Evolutionary conservation across 2,888 invertebrate species (phyloP), one percentile per base, ranked within the genome.

Genomic region (Sinodicranocentrus sp.): DNA sequence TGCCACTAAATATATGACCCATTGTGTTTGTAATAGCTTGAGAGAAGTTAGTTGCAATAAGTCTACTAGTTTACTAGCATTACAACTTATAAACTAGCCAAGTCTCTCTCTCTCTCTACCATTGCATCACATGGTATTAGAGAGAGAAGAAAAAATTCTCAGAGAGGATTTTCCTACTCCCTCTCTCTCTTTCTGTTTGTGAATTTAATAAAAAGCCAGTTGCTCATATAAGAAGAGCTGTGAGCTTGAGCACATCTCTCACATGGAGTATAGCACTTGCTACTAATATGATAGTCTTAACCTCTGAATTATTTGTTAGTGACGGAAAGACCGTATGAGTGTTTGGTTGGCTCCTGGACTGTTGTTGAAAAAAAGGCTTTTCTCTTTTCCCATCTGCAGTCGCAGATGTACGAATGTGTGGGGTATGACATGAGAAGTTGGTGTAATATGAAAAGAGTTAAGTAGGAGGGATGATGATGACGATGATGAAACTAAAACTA

Each of bases 11-110:
- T 77, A 77, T 77, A 77, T 77, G 77, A 77, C 77, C 77, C 77
- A 77, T 77, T 77, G 77, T 77, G 77, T 77, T 77, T 77, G 77
- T 77, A 77, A 77, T 77, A 77, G 77, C 77, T 77, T 28, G 68
- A 63, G n/a, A 33, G 54, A 77, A 77, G 77, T 59, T 77, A 77
- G 77, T 77, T 77, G 77, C 77, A 77, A 77, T 77, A 77, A 77
- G 77, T 77, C 57, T 67, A 68, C 77, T 63, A 68, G 68, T 77
- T 77, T 77, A 77, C 77, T 77, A 68, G 17, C 68, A 77, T 61
- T 76, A 65, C 77, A 77, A 68, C 77, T 77, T 77, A 77, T 77
- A 77, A 77, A 77, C 57, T 68, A 77, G 68, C 59, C 54, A 21
- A 54, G 57, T 72, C 19, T 54, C 54, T n/a, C 17, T 5, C 5